These are phyloP conservation scores for Zosterops japonicus DNA, from an alignment of 2,113 vertebrate genomes.

Conservation along the genomic window DNA sequence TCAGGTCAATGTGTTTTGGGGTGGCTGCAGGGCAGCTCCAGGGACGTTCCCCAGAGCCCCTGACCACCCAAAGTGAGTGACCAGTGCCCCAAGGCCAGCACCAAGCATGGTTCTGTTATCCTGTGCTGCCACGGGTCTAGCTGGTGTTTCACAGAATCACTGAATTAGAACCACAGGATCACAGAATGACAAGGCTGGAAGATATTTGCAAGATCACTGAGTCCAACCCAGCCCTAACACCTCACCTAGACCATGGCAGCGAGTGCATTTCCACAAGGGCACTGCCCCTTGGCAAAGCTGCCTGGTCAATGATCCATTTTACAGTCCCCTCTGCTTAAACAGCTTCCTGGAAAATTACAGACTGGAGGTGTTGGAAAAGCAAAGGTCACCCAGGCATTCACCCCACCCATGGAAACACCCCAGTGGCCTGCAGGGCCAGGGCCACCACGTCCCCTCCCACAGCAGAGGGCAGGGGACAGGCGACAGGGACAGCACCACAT, in stretches of 20 bases:
- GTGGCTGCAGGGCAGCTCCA: neutral
- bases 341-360: neutral
- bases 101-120: rapidly evolving
- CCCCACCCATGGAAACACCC: rapidly evolving
- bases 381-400: rapidly evolving
- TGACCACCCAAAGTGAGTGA: rapidly evolving
- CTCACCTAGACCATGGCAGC: no score
- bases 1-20: rapidly evolving
- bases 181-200: neutral
- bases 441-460: no score
- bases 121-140: rapidly evolving
- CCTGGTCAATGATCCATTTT: neutral
- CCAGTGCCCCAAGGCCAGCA: rapidly evolving
- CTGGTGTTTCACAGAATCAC: no score
- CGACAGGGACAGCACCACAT: neutral
- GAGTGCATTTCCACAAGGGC: neutral
- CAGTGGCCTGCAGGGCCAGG: neutral
- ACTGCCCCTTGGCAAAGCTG: neutral
- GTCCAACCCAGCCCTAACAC: no score
- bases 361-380: rapidly evolving
- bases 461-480: rapidly evolving
- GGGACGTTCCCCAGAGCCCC: rapidly evolving
- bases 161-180: no score
- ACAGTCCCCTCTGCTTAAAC: rapidly evolving
- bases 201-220: neutral